phyloP scores from a whole-genome alignment of 2,888 invertebrate species.

The Sinelater perroti region DNA sequence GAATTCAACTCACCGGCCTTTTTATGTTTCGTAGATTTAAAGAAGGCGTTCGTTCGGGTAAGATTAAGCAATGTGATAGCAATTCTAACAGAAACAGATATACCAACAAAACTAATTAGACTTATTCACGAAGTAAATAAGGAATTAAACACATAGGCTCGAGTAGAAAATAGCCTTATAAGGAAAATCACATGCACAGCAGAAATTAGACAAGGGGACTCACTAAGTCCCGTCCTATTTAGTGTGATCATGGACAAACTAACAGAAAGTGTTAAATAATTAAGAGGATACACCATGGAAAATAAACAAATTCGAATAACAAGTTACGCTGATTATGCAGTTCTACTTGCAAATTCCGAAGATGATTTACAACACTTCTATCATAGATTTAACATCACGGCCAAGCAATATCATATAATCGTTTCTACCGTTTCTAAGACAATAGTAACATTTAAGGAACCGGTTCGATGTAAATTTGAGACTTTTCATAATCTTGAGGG shows the following conservation, averaged over 20 bases:
- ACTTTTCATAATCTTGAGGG: neutral
- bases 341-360: neutral
- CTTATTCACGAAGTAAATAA: neutral
- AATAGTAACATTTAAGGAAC: neutral
- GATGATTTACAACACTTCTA: neutral
- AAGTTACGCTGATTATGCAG: neutral
- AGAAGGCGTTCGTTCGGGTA: neutral
- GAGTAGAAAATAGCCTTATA: neutral
- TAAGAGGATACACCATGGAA: neutral
- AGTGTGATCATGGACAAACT: slow-evolving; percentile 13
- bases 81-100: neutral
- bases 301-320: too few relatives aligned
- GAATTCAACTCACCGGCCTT: slow-evolving; percentile 5
- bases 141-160: neutral
- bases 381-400: neutral
- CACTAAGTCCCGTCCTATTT: slow-evolving; percentile 10
- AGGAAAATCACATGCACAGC: neutral
- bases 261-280: neutral
- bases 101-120: neutral
- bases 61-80: neutral
- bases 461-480: neutral
- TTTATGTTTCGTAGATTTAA: neutral
- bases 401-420: neutral
- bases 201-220: slow-evolving; percentile 3
- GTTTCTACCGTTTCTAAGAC: slow-evolving; percentile 1